Base-by-base conservation (phyloP, 2,113 vertebrate genomes). In the Coptodon rendalli region DNA sequence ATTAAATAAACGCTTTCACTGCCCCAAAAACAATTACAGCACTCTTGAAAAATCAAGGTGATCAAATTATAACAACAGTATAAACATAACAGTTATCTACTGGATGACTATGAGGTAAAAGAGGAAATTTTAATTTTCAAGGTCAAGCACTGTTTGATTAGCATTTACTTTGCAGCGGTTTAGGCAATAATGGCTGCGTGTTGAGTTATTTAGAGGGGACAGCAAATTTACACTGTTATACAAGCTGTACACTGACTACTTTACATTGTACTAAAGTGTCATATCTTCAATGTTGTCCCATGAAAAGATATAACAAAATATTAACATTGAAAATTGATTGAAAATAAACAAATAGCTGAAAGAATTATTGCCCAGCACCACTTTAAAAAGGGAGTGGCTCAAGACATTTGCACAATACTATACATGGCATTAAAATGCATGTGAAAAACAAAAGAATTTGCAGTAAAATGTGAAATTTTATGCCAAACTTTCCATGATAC, bases 1-100 rank as follows among this genome's bases (percentile, higher is more conserved):
- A 81, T 90, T 86, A 86, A 89, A 91, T 61, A 81, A 86, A 89
- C 52, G 27, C 89, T 68, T 59, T 80, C 14, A 17, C 16, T 29
- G 63, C 80, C 71, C 83, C 36, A 50, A 82, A 89, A 79, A 27
- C 80, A 90, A 87, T 80, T 87, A 85, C 1, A 45, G 19, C 8
- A 8, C 63, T 56, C 53, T 59, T 63, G 57, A 88, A 81, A 68
- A 73, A 71, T 50, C 80, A 83, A 91, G 61, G 9, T 66, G 38
- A 71, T 7, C 9, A 59, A 90, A 86, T 89, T 61, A 66, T 38
- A 63, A 36, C 40, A 71, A 57, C 56, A 40, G 59, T 17, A 43
- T 78, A 88, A 88, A 87, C 43, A 36, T 45, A 57, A 53, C 27
- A 48, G 17, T 63, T 79, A 79, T 81, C 53, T 13, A 43, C 83